Evolutionary conservation across 2,797 vertebrate genomes (phyloP).

Genomic region (Anomalospiza imberbis): DNA sequence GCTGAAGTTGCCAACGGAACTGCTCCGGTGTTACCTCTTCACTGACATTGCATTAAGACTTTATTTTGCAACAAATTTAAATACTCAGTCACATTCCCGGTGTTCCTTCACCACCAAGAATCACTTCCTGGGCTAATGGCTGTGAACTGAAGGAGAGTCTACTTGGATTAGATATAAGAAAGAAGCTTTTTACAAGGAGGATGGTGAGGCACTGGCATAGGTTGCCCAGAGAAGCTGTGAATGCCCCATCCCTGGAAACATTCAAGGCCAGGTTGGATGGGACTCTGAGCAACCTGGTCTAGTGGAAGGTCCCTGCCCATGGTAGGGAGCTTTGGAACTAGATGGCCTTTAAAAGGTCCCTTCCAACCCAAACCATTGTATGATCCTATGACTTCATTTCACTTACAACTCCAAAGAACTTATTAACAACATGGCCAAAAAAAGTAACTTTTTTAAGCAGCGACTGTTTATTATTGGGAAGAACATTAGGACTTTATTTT

Average conservation of each 20-base stretch:
- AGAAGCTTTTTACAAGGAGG: neutral
- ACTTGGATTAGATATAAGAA: neutral
- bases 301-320: neutral
- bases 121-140: neutral
- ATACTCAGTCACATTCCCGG: rapidly evolving
- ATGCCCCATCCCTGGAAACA: neutral
- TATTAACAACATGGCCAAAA: neutral
- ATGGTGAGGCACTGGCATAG: neutral
- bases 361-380: neutral
- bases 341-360: neutral
- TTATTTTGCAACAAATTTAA: neutral
- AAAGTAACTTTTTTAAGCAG: slow-evolving; percentile 42
- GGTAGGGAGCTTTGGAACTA: neutral
- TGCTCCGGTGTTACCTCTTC: neutral
- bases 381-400: neutral
- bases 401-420: neutral
- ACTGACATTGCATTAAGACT: neutral
- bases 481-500: slow-evolving; percentile 40
- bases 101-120: rapidly evolving
- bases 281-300: neutral
- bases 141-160: neutral
- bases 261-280: neutral
- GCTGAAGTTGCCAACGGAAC: neutral
- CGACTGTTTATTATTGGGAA: slow-evolving; percentile 60
- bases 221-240: neutral